Evolutionary conservation across 92 coral and sea anemone genomes (phyloP).

Genomic region (Galaxea fascicularis): DNA sequence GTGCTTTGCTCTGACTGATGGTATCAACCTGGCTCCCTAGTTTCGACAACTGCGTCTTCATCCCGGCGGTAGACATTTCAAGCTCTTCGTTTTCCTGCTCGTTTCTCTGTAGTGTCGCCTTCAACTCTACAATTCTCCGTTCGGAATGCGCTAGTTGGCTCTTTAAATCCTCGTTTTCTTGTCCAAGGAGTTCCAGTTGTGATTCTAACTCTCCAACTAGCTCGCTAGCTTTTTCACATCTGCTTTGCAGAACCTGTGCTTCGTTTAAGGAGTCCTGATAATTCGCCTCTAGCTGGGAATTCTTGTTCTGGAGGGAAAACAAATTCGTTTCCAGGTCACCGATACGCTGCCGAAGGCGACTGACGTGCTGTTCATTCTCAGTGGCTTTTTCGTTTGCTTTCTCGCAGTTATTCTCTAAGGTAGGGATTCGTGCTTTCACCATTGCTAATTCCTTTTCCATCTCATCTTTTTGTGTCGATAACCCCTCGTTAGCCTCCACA

Average conservation of each 20-base stretch:
- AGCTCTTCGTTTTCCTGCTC: slow-evolving; percentile 94
- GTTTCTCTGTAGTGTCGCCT: slow-evolving; percentile 74
- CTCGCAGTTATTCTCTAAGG: slow-evolving; percentile 81
- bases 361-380: slow-evolving; percentile 87
- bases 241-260: slow-evolving; percentile 71
- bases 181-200: slow-evolving; percentile 65
- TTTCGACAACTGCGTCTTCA: slow-evolving; percentile 87
- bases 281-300: slow-evolving; percentile 79
- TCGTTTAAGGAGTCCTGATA: slow-evolving; percentile 79
- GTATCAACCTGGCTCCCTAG: slow-evolving; percentile 83
- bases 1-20: slow-evolving; percentile 73
- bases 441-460: slow-evolving; percentile 84
- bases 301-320: slow-evolving; percentile 85
- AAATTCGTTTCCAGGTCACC: slow-evolving; percentile 87
- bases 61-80: slow-evolving; percentile 81
- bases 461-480: slow-evolving; percentile 82
- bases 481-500: slow-evolving; percentile 80
- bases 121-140: slow-evolving; percentile 78
- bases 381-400: slow-evolving; percentile 86
- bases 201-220: slow-evolving; percentile 78
- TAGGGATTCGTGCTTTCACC: slow-evolving; percentile 78
- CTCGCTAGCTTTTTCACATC: slow-evolving; percentile 72
- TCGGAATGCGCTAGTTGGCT: slow-evolving; percentile 83
- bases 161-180: slow-evolving; percentile 90
- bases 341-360: slow-evolving; percentile 78